A percentile compares a stretch with the other conserved stretches of the same genome.
Evolutionary conservation across 2,888 invertebrate species (phyloP).

Genomic region (Ganaspis brasiliensis): DNA sequence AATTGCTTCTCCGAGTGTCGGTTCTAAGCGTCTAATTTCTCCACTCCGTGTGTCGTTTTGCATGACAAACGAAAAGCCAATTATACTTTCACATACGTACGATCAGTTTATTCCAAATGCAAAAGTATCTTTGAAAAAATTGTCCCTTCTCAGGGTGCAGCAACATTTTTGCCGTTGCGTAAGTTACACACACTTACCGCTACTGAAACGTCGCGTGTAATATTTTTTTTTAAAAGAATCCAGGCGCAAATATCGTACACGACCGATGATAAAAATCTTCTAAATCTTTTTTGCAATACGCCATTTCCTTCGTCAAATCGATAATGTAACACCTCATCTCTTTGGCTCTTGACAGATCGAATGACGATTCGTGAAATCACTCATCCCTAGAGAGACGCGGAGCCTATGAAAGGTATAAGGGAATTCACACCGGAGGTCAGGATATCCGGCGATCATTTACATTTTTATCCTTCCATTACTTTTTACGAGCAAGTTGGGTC

Average conservation of each 20-base stretch:
- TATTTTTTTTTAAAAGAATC: neutral
- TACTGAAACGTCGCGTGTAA: too few relatives aligned
- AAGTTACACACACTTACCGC: too few relatives aligned
- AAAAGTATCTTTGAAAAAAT: neutral
- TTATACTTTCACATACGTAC: constrained; percentile 19
- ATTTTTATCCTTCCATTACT: constrained; percentile 67
- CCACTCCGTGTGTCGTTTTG: constrained; percentile 33
- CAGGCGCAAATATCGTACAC: neutral
- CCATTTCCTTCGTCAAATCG: constrained; percentile 2
- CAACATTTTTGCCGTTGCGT: too few relatives aligned
- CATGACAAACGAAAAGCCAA: constrained; percentile 41
- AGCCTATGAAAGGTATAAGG: constrained; percentile 21
- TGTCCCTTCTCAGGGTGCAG: neutral
- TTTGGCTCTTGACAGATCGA: constrained; percentile 21
- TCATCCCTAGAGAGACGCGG: constrained; percentile 19
- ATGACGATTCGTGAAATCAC: constrained; percentile 37
- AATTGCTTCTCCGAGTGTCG: constrained; percentile 40
- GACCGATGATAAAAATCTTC: neutral
- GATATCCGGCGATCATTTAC: constrained; percentile 62
- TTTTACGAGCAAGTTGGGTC: constrained; percentile 61
- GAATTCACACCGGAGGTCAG: constrained; percentile 47
- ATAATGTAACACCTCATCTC: constrained; percentile 30
- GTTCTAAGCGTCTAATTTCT: constrained; percentile 43
- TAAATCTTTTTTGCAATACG: neutral
- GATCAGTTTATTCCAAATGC: constrained; percentile 12